These are phyloP conservation scores for Okapia johnstoni DNA, from an alignment of 2,113 vertebrate species.

Conservation along the genomic window DNA sequence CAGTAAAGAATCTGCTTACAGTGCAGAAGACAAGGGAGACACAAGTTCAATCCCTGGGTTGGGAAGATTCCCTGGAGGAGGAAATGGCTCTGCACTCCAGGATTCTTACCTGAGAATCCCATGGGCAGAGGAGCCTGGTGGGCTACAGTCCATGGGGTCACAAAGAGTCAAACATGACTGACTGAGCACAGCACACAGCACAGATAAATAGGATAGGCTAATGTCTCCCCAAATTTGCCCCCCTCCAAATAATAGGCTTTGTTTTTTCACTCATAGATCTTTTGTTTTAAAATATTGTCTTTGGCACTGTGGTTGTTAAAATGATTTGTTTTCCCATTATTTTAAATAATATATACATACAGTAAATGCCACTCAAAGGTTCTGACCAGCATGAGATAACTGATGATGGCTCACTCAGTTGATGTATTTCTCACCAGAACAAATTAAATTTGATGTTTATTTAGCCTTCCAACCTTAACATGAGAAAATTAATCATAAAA, in stretches of 20 bases:
- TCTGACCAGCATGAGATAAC: background rate
- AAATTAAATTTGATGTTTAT: background rate
- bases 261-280: background rate
- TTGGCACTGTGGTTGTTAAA: background rate
- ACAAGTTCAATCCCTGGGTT: background rate
- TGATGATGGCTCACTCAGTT: background rate
- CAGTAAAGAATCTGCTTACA: background rate
- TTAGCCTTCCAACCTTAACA: background rate
- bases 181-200: background rate
- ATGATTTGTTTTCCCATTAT: background rate
- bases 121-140: background rate
- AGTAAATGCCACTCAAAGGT: background rate
- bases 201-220: background rate
- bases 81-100: background rate
- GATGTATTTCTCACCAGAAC: background rate
- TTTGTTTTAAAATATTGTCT: conserved; percentile 11
- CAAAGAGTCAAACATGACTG: background rate
- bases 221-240: background rate
- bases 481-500: background rate
- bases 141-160: background rate
- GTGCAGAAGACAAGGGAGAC: background rate
- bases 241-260: background rate
- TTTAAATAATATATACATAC: background rate
- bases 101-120: background rate
- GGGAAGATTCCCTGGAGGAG: background rate